These are phyloP conservation scores for Belonocnema kinseyi DNA, from an alignment of 1,140 invertebrate genomes.

Conservation along the genomic window DNA sequence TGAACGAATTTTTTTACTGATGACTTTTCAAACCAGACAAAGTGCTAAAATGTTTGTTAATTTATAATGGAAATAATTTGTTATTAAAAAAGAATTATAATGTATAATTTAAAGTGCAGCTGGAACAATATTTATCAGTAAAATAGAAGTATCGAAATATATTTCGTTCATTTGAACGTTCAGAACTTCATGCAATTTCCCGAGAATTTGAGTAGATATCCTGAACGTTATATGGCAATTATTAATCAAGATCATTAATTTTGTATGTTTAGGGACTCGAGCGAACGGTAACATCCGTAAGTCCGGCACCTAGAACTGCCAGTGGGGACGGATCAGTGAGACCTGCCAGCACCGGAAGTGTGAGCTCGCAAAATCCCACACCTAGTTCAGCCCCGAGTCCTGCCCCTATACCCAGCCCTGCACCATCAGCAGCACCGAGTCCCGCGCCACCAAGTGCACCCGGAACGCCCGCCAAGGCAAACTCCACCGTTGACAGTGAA, in stretches of 20 bases:
- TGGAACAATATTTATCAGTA: too few relatives aligned
- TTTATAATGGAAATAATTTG: too few relatives aligned
- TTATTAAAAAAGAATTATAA: too few relatives aligned
- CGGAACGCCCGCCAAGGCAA: slow-evolving; percentile 71
- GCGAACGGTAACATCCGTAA: slow-evolving; percentile 54
- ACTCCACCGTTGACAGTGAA: slow-evolving; percentile 74
- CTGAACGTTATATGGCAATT: neutral
- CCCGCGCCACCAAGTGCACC: slow-evolving; percentile 73
- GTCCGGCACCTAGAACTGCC: slow-evolving; percentile 77
- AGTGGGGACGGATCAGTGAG: slow-evolving; percentile 78
- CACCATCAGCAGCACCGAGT: slow-evolving; percentile 68
- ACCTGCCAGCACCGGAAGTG: slow-evolving; percentile 75
- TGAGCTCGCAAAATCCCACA: slow-evolving; percentile 60
- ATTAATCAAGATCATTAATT: neutral
- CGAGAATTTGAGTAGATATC: too few relatives aligned
- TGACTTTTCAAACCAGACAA: too few relatives aligned
- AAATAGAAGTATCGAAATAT: too few relatives aligned
- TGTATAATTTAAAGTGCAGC: too few relatives aligned
- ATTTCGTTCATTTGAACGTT: too few relatives aligned
- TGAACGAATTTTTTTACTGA: too few relatives aligned
- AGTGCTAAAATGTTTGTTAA: too few relatives aligned
- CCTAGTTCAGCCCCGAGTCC: slow-evolving; percentile 75
- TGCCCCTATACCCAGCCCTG: slow-evolving; percentile 69
- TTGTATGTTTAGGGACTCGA: slow-evolving; percentile 43
- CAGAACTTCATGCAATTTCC: too few relatives aligned